Percentiles rank a stretch among this genome's conserved stretches.
Conservation (phyloP, 2,797 vertebrate species). For the Chlorospingus semifuscus region DNA sequence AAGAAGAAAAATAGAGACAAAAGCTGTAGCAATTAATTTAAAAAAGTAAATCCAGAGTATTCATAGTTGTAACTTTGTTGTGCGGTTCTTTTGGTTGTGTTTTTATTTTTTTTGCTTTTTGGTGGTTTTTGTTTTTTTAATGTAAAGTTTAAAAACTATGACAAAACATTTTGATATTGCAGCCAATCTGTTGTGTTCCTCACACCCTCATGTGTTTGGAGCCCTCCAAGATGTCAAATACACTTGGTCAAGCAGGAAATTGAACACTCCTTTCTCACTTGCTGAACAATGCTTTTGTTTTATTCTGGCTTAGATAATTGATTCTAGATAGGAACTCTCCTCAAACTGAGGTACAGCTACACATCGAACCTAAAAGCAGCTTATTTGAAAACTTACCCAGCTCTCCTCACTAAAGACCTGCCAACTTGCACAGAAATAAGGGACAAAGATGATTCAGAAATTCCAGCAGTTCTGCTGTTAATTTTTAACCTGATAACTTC, state of each 20-base stretch:
- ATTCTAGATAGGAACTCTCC: not conserved
- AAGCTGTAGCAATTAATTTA: not conserved
- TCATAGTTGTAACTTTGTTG: not conserved
- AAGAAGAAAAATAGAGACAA: not conserved
- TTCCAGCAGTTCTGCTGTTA: not conserved
- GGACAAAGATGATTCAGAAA: not conserved
- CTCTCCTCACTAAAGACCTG: not conserved
- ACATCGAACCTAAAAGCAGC: not conserved
- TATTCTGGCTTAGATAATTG: not conserved
- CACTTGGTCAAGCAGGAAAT: not conserved
- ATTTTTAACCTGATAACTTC: not conserved
- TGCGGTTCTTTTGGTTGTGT: accelerated
- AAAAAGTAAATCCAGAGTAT: not conserved
- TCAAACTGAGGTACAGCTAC: not conserved
- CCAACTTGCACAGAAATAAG: not conserved
- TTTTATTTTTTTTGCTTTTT: no score
- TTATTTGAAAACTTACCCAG: not conserved
- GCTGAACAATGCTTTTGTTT: not conserved
- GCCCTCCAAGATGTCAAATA: not conserved
- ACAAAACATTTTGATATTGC: not conserved
- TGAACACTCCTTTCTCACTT: not conserved
- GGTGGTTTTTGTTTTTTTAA: not conserved
- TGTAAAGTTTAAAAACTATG: not conserved
- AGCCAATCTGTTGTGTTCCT: not conserved
- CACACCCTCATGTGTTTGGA: not conserved